Evolutionary conservation across 2,113 vertebrate genomes (phyloP).

Genomic region (Brachirus orientalis): DNA sequence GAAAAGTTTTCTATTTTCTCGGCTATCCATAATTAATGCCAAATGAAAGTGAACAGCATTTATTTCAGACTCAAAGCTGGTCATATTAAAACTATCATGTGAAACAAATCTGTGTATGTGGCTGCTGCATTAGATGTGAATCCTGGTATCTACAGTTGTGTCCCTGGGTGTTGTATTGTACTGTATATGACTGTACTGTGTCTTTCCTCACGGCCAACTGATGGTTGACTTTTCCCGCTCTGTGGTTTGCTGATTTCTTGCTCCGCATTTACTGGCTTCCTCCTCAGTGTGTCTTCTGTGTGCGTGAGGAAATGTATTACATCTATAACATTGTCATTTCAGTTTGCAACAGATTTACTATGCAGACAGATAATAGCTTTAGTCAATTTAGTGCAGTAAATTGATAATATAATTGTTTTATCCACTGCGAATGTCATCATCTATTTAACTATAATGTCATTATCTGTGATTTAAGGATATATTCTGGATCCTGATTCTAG

Average conservation of each 20-base stretch:
- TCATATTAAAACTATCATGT: not conserved
- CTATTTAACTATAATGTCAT: too few species aligned
- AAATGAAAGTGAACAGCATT: too few species aligned
- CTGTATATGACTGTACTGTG: constrained; percentile 66
- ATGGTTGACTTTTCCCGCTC: constrained; percentile 82
- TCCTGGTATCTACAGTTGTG: constrained; percentile 92
- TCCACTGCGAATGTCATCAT: too few species aligned
- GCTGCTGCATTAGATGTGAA: constrained; percentile 79
- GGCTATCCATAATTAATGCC: too few species aligned
- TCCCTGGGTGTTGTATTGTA: constrained; percentile 83
- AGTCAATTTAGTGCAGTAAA: too few species aligned
- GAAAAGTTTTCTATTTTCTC: too few species aligned
- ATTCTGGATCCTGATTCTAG: not conserved
- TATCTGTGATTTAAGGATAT: not conserved
- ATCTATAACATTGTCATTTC: not conserved
- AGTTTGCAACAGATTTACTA: not conserved
- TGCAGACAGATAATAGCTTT: not conserved
- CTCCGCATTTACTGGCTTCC: constrained; percentile 52
- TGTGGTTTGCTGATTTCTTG: constrained; percentile 84
- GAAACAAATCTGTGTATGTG: not conserved
- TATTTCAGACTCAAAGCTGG: not conserved
- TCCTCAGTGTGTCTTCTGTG: constrained; percentile 53
- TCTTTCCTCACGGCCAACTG: constrained; percentile 76
- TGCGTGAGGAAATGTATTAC: not conserved
- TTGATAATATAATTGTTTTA: too few species aligned